Percentiles rank a stretch among this genome's conserved stretches.
These are phyloP conservation scores for Scolopax mira DNA, from an alignment of 2,113 vertebrate species.

Conservation along the genomic window DNA sequence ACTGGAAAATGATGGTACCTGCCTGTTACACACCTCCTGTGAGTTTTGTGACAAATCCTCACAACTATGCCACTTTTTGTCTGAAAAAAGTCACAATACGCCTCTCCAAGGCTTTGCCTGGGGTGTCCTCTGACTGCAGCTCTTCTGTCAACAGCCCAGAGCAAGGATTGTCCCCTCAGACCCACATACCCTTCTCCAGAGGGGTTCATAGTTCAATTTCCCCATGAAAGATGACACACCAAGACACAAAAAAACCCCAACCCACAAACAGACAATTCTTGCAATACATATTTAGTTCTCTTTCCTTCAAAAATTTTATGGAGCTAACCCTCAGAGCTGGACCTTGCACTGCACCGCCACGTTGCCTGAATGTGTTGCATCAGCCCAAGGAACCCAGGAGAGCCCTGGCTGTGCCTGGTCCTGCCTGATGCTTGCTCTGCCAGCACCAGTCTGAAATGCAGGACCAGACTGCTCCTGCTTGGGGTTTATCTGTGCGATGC, in stretches of 20 bases:
- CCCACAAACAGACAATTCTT: not conserved
- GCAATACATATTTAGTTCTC: not conserved
- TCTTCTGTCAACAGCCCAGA: not conserved
- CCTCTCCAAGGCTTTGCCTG: not conserved
- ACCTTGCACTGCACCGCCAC: not conserved
- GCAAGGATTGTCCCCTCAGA: not conserved
- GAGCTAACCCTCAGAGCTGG: not conserved
- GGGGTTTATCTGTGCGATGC: not conserved
- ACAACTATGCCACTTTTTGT: not conserved
- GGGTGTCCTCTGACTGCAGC: not conserved
- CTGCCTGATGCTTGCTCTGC: not conserved
- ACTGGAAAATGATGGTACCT: accelerated
- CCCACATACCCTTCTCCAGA: not conserved
- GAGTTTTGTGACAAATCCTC: not conserved
- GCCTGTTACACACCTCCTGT: not conserved
- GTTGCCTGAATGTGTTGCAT: not conserved
- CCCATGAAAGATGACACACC: not conserved
- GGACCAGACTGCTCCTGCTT: not conserved
- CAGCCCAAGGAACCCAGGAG: not conserved
- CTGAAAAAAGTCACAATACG: accelerated
- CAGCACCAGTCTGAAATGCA: accelerated
- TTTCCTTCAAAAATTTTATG: not conserved
- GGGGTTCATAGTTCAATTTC: not conserved
- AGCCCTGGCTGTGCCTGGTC: not conserved
- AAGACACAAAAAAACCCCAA: not conserved